Base-by-base conservation (phyloP, 2,888 invertebrate species). In the Lacanobia wlatinum region DNA sequence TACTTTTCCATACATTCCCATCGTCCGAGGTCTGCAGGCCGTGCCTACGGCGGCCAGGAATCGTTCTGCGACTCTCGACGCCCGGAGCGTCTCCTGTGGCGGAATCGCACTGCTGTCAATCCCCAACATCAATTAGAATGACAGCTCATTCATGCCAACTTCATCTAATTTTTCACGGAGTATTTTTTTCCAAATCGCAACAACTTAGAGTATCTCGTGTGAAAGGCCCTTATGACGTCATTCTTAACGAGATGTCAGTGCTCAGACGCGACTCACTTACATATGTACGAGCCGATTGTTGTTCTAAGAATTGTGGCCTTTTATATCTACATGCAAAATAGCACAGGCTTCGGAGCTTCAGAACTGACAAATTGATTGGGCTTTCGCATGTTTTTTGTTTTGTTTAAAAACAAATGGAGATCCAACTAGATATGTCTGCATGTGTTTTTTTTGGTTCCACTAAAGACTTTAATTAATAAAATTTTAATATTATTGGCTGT, bases 221-320 rank as follows among this genome's bases (percentile, higher is more conserved):
- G 63, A 1, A 16, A 12, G 10, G 16, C 16, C 43, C 38, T 70
- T 70, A 62, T 78, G 56, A 61, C 68, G 62, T 65, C 63, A 72
- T 73, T 53, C 14, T 70, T 70, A 72, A 81, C 70, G 73, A 75
- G 72, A 75, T 75, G 74, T 63, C 67, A 53, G 62, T 68, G 70
- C 70, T 52, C 64, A 53, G 71, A 55, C 69, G 60, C 64, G 59
- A 53, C 53, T 55, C 34, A 50, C 59, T 58, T 78, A 73, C 60
- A 55, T 60, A n/a, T 10, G 76, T 70, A 80, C 50, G 52, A 58
- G 67, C 34, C 72, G 66, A 81, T 72, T 70, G 69, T 69, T 76
- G 43, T 82, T 76, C 73, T 84, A 63, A 84, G 76, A 82, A 84
- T 52, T 52, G 58, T 56, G 46, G 72, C 70, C 46, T 67, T 76